Conservation (phyloP, 2,113 vertebrate species). For the Vulpes lagopus region DNA sequence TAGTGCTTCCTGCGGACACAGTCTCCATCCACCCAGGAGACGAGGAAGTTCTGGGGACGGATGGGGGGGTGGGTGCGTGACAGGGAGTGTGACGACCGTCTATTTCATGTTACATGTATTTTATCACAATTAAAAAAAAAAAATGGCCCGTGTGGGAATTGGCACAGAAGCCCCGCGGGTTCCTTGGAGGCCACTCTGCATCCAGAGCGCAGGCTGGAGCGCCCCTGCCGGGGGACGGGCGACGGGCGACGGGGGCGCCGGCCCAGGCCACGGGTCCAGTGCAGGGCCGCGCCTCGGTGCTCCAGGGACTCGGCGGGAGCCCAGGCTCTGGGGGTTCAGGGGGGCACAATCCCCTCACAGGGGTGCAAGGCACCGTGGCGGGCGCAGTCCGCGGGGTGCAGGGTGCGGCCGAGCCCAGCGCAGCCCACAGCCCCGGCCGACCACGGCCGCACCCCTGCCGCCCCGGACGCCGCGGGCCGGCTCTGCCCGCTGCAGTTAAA, state of each 20-base stretch:
- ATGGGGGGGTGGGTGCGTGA: not conserved
- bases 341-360: not conserved
- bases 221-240: too few relatives aligned
- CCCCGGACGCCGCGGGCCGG: too few relatives aligned
- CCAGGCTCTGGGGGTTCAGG: not conserved
- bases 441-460: not conserved
- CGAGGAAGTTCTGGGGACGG: not conserved
- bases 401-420: not conserved
- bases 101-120: not conserved
- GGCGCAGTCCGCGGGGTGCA: too few relatives aligned
- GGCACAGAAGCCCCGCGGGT: not conserved
- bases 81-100: not conserved
- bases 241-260: not conserved
- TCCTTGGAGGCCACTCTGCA: not conserved
- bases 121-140: not conserved
- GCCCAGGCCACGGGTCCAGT: not conserved
- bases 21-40: not conserved
- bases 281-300: too few relatives aligned
- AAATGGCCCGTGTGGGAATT: not conserved
- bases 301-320: not conserved
- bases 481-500: too few relatives aligned
- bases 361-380: too few relatives aligned
- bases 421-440: not conserved
- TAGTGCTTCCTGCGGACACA: not conserved
- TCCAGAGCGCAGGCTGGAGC: too few relatives aligned